Evolutionary conservation across 2,797 vertebrate genomes (phyloP).

Genomic region (Triplophysa yarkandensis): DNA sequence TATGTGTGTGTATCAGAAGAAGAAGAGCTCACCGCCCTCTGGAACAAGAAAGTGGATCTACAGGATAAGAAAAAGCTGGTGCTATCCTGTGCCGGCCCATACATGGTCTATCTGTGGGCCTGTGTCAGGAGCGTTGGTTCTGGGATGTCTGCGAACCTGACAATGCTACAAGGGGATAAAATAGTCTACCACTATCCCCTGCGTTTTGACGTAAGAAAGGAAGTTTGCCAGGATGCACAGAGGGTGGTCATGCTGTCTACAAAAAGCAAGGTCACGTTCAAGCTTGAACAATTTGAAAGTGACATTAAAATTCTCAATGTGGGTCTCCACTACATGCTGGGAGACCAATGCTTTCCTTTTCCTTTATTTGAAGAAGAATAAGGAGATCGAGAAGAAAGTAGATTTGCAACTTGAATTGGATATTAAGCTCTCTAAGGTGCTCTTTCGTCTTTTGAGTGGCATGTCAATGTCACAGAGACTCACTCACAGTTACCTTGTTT

Average conservation of each 20-base stretch:
- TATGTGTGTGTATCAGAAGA: not conserved
- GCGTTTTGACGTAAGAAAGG: too few species aligned
- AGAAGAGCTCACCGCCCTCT: constrained; percentile 10
- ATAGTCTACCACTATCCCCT: constrained; percentile 12
- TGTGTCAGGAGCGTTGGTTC: not conserved
- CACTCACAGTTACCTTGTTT: not conserved
- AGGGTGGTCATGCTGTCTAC: constrained; percentile 45
- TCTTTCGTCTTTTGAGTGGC: not conserved
- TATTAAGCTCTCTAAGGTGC: not conserved
- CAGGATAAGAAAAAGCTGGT: constrained; percentile 26
- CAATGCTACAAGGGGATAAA: constrained; percentile 5
- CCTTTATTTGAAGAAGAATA: too few species aligned
- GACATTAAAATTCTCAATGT: constrained; percentile 24
- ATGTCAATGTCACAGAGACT: not conserved
- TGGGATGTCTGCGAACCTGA: constrained; percentile 17
- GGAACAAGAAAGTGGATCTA: constrained; percentile 44
- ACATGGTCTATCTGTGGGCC: constrained; percentile 49
- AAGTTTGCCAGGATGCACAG: constrained; percentile 24
- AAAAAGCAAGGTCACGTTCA: constrained; percentile 39
- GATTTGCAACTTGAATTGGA: not conserved
- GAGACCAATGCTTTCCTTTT: constrained; percentile 5
- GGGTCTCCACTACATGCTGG: constrained; percentile 55
- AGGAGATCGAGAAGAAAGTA: too few species aligned
- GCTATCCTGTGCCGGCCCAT: constrained; percentile 42
- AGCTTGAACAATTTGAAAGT: not conserved